Evolutionary conservation across 2,113 vertebrate species (phyloP).

Genomic region (Carlito syrichta): DNA sequence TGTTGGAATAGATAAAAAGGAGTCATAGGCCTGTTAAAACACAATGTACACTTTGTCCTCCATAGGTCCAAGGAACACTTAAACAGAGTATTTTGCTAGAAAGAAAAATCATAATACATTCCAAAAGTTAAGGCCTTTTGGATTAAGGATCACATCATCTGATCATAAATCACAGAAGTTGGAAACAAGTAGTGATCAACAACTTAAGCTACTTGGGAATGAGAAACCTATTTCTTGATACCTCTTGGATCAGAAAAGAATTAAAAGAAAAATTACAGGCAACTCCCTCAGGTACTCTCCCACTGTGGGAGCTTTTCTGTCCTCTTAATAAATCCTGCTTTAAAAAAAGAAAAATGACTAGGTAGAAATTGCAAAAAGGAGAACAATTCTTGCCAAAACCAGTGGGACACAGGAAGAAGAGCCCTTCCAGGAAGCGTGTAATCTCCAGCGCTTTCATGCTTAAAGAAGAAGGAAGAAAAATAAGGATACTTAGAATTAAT

Average conservation of each 20-base stretch:
- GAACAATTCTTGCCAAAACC: neutral
- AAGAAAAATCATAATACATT: neutral
- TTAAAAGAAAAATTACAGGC: neutral
- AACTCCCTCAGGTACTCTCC: no score
- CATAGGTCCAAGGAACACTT: neutral
- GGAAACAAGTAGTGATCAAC: neutral
- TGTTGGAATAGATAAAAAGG: neutral
- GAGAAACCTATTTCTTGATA: neutral
- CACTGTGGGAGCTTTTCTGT: no score
- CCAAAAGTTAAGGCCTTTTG: neutral
- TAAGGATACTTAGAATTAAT: neutral
- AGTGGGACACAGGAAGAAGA: neutral
- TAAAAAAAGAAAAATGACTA: neutral
- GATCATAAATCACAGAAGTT: neutral
- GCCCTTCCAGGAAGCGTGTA: neutral
- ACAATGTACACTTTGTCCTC: no score
- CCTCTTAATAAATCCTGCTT: no score
- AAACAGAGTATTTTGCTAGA: neutral
- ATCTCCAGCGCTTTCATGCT: neutral
- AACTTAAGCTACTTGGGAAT: neutral
- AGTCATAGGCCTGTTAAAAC: neutral
- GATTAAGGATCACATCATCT: neutral
- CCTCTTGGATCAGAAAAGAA: neutral
- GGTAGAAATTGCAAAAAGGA: neutral
- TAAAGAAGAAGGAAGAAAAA: neutral